phyloP scores from a whole-genome alignment of 1,140 invertebrate genomes.

The Drosophila miranda region DNA sequence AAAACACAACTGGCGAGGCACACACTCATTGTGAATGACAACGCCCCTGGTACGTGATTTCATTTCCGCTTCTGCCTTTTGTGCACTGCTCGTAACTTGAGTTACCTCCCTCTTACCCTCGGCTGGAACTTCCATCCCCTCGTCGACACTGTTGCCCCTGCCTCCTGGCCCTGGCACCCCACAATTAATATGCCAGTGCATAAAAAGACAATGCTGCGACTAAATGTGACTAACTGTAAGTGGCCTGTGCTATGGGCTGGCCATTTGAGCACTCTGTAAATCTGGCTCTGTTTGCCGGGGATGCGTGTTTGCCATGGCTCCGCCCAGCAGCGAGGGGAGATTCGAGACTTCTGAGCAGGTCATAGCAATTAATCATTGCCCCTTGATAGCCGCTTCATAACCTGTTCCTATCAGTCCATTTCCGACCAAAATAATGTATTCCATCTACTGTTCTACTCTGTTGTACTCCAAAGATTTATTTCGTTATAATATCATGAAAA shows the following conservation, averaged over 20 bases:
- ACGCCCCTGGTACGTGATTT: constrained; percentile 80
- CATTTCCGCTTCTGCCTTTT: constrained; percentile 72
- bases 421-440: too few relatives aligned
- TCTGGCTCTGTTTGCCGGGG: not conserved
- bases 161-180: constrained; percentile 14
- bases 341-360: not conserved
- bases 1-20: constrained; percentile 30
- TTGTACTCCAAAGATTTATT: too few relatives aligned
- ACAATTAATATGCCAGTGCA: constrained; percentile 38
- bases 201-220: constrained; percentile 29
- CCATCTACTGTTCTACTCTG: too few relatives aligned
- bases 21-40: constrained; percentile 78
- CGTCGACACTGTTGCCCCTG: too few relatives aligned
- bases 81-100: constrained; percentile 63
- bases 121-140: too few relatives aligned
- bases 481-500: constrained; percentile 14
- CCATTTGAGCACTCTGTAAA: not conserved
- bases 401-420: too few relatives aligned
- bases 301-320: constrained; percentile 3
- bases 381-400: too few relatives aligned
- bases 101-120: constrained; percentile 3
- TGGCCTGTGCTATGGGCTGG: not conserved
- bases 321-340: constrained; percentile 1
- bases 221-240: constrained; percentile 23
- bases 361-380: too few relatives aligned